Conservation (phyloP, 2,888 invertebrate genomes). For the Spatulosminthurus flaviceps region DNA sequence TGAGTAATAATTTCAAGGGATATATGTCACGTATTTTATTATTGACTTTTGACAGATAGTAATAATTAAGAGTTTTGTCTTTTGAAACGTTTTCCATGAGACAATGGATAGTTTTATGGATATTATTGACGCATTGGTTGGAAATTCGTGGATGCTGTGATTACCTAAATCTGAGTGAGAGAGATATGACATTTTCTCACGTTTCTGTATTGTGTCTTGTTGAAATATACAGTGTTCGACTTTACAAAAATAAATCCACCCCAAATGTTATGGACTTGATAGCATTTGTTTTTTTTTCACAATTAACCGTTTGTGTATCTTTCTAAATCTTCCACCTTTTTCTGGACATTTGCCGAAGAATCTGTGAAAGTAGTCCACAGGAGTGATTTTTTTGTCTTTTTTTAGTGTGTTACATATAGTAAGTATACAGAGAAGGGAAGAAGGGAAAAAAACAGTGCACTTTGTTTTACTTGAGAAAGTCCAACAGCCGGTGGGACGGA, state of each 20-base stretch:
- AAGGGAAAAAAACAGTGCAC: no score
- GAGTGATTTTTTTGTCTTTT: background rate
- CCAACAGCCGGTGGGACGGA: no score
- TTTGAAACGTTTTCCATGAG: no score
- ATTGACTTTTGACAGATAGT: no score
- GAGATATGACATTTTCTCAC: background rate
- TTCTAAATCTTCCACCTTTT: no score
- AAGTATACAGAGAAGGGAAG: no score
- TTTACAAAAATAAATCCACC: background rate
- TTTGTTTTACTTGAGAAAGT: no score
- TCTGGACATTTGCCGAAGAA: constrained; percentile 26
- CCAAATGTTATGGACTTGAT: background rate
- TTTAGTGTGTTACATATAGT: no score
- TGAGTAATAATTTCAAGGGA: no score
- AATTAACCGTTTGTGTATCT: background rate
- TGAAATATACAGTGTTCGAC: background rate
- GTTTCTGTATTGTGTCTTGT: background rate
- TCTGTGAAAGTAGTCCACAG: constrained; percentile 23
- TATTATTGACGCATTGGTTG: background rate
- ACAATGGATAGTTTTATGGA: background rate
- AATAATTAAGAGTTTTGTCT: no score
- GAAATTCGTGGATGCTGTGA: no score
- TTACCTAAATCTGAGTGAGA: background rate
- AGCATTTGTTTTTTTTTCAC: background rate
- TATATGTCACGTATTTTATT: no score